Base-by-base conservation (phyloP, 2,888 invertebrate species). In the Amiota mariae region DNA sequence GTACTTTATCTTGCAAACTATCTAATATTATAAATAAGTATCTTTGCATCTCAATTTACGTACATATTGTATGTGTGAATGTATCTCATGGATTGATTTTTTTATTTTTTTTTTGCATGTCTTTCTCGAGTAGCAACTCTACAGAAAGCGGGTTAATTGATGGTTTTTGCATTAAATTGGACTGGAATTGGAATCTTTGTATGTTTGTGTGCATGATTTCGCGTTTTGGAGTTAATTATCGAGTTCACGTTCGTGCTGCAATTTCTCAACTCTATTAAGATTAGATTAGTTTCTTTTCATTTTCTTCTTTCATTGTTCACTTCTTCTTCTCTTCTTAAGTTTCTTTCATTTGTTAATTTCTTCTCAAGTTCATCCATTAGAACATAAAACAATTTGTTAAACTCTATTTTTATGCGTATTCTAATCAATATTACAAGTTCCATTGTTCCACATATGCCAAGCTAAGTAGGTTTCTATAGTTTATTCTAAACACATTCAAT, bases 161-260 rank as follows among this genome's bases (percentile, higher is more conserved):
- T 85, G 82, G 82, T 86, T 84, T 36, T 82, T 85, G 86, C 86
- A 85, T 84, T 84, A 83, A 83, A 84, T 82, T 82, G 82, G 81
- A 75, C 75, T 79, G 77, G 73, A 82, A 36, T 36, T 36, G 36
- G 36, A 36, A 36, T 36, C 36, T 36, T 36, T 36, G 36, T 36
- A 36, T 84, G 81, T 85, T 80, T 78, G 84, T 59, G 15, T 75
- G 84, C 78, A 75, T 82, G 79, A 61, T 71, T 71, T 71, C 71
- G 71, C 71, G 71, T 71, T 71, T 57, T 71, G 77, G 81, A 79
- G 86, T 80, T 83, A 83, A 85, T 83, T 85, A 83, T 85, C 85
- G 75, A 79, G 85, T 76, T 85, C 86, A 71, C 77, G 85, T 85
- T 82, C 82, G 82, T 83, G 82, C 77, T 75, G 80, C 85, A 85